These are phyloP conservation scores for Dasyprocta punctata DNA, from an alignment of 2,113 vertebrate genomes.

Conservation along the genomic window DNA sequence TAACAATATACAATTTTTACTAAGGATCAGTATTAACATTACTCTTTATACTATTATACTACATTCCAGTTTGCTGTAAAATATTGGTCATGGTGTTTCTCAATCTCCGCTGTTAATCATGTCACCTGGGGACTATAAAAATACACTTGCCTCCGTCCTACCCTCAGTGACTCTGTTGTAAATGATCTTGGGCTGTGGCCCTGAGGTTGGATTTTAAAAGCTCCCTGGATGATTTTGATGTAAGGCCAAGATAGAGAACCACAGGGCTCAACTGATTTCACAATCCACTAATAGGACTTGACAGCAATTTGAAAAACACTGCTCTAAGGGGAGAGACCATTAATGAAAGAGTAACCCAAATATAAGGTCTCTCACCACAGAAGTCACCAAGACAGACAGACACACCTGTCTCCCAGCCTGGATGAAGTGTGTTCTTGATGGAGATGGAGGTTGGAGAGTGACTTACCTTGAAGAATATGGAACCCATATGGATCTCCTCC, in stretches of 20 bases:
- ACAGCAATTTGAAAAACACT: constrained; percentile 26
- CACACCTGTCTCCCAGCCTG: neutral
- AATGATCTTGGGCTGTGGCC: neutral
- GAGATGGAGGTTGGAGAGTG: neutral
- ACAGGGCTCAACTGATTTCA: constrained; percentile 25
- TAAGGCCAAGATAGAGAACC: neutral
- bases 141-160: neutral
- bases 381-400: neutral
- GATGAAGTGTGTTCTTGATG: neutral
- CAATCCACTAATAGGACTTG: neutral
- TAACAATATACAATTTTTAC: neutral
- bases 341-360: neutral
- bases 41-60: neutral
- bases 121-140: neutral
- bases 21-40: neutral
- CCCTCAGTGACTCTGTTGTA: constrained; percentile 39
- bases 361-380: neutral
- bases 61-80: neutral
- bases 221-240: constrained; percentile 27
- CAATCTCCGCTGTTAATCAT: neutral
- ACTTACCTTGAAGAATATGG: neutral
- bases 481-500: neutral
- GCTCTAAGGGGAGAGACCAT: neutral
- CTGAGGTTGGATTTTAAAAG: constrained; percentile 20
- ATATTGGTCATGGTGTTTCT: neutral